phyloP scores from a whole-genome alignment of 2,888 invertebrate species.

The Pristionchus mayeri region DNA sequence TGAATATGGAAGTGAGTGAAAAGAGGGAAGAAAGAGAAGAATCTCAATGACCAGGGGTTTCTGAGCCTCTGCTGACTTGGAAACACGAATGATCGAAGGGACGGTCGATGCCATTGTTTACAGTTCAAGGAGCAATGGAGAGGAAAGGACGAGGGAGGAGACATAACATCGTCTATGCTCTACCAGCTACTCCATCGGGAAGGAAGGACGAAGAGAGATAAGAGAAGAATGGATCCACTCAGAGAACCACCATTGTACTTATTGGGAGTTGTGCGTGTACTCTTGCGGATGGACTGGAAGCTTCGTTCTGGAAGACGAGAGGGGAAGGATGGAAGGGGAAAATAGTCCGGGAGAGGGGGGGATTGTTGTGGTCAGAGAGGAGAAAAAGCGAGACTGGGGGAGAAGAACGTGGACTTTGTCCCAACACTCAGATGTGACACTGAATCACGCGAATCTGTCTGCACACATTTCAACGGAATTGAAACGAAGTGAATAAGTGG shows the following conservation, averaged over 20 bases:
- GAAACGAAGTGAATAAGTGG: neutral
- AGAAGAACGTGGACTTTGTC: constrained; percentile 24
- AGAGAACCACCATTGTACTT: too few species aligned
- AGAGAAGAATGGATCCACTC: neutral
- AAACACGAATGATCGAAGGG: too few species aligned
- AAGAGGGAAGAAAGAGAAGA: neutral
- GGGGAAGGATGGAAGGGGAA: too few species aligned
- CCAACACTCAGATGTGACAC: neutral
- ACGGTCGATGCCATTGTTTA: too few species aligned
- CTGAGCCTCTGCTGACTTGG: neutral
- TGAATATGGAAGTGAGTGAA: neutral
- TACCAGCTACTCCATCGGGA: too few species aligned
- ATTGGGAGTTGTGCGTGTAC: neutral
- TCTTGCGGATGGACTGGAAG: too few species aligned
- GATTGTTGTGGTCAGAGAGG: constrained; percentile 38
- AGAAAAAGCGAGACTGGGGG: neutral
- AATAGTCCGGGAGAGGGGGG: neutral
- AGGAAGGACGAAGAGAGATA: neutral
- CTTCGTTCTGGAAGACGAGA: neutral
- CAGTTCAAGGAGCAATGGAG: too few species aligned
- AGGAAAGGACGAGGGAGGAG: too few species aligned
- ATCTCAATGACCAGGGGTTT: neutral
- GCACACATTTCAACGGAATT: neutral
- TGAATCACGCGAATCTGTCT: neutral
- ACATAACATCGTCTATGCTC: too few species aligned